Evolutionary conservation across 2,113 vertebrate genomes (phyloP), one percentile per base, ranked within the genome.

Genomic region (Prochilodus magdalenae): DNA sequence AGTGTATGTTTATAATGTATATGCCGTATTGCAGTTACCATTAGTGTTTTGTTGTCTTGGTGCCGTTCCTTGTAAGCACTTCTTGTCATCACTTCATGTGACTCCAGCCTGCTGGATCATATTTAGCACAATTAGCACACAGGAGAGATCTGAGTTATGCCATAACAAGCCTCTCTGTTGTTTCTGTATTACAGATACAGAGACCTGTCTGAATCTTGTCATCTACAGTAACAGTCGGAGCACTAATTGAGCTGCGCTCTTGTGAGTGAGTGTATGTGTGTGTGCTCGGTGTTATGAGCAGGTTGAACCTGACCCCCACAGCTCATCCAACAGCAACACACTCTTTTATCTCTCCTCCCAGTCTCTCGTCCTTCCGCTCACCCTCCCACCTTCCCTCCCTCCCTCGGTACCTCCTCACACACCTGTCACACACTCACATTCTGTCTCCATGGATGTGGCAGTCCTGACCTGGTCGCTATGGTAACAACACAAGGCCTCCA

Each of bases 391-490:
- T 67, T 73, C 71, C 75, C 62, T 76, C 62, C 80, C 73, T 36
- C 85, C 78, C 53, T 85, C 77, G 75, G 47, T 65, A 83, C 81
- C 70, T 86, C 85, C 67, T 80, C 79, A 80, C 70, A 71, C 66
- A 79, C 84, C 82, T 77, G 84, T 79, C 73, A 80, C 71, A 84
- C 71, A 81, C 81, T 81, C 75, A 79, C 74, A 73, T 86, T 84
- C 83, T 76, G 84, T 81, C 87, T 87, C 86, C 82, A 84, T 82
- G 87, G 86, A 84, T 91, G 88, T 89, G 0, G 20, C 85, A 76
- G 90, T 86, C 86, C 88, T 90, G 90, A 91, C 88, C 85, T 82
- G 89, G 92, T 94, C 92, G 88, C 93, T 91, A 94, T 93, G 85
- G 90, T 57, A 87, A 93, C 87, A 72, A 29, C 29, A 81, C 72